Base-by-base conservation (phyloP, 1,140 invertebrate species). In the Plectrocnemia conspersa region DNA sequence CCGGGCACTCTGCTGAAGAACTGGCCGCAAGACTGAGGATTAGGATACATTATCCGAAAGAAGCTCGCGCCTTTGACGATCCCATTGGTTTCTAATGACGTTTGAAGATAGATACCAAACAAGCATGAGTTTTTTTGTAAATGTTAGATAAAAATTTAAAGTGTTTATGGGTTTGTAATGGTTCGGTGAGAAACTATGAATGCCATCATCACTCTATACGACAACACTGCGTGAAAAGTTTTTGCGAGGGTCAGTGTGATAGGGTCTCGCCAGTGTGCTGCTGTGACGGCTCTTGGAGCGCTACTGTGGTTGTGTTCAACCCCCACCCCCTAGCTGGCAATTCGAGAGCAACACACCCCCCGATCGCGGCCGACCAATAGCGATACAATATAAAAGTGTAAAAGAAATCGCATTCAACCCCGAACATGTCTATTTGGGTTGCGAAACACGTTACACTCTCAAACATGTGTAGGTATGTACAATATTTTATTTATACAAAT, bases 1-100 rank as follows among this genome's bases (percentile, higher is more conserved):
- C 53, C 33, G 7, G 32, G 42, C 4, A 22, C 44, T 21, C 54
- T 55, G 41, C 49, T 57, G 11, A 47, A 40, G 33, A 36, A 61
- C 22, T 53, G 54, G 40, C 59, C 59, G 16, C 52, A 42, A 22
- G 25, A n/a, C 19, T 54, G 38, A 3, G 54, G 52, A 48, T 61
- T 61, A 13, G 59, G 59, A 61, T 54, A 61, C 59, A 61, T 61
- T 60, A 60, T 60, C 58, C 58, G 32, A 50, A 24, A 6, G 21
- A 32, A 27, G 6, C 18, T 13, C 6, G 22, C 11, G 25, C 32
- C n/a, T 5, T 24, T 21, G 25, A 22, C 33, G 47, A 23, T 18
- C 47, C 47, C 47, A 50, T 50, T 50, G n/a, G 47, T 50, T n/a
- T 2, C 21, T 10, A 19, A 18, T 5, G 3, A 15, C 16, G 36